Base-by-base conservation (phyloP, 2,888 invertebrate species). In the Coleophora deauratella region DNA sequence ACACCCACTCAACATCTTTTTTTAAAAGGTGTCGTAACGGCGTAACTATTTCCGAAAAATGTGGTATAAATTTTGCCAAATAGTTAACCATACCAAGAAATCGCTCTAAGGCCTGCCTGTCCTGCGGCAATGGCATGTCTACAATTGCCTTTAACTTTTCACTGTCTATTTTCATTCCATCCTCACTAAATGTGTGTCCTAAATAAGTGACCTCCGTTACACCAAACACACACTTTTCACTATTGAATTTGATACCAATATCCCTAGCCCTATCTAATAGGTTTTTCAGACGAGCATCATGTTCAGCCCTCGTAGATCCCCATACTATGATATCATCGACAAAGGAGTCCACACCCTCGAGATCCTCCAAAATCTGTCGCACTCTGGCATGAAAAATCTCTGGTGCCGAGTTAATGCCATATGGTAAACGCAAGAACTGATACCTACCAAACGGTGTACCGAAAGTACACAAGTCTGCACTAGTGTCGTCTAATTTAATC, bases 331-430 rank as follows among this genome's bases (percentile, higher is more conserved):
- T 35, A n/a, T 44, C 44, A 35, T 43, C 45, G 8, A 45, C 35
- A 32, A 45, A 42, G 9, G 42, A 42, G 27, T 39, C 38, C n/a
- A 39, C 33, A 3, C 45, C 41, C 9, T 38, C 36, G 9, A 38
- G 34, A 32, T 40, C 46, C 21, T 50, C 47, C 4, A 47, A 38
- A 10, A 46, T n/a, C 31, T 50, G 48, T 8, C 50, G n/a, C 7
- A 50, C 14, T 36, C 43, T 48, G 9, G 43, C 41, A 33, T 50
- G 50, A 33, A 50, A 50, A 15, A 47, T 35, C 34, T 47, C 50
- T 14, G 43, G 28, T 10, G 42, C 48, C 14, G 39, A 46, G 32
- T 38, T 49, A 2, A 49, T 46, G 9, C 48, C 44, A 11, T 44
- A 46, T 1, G 46, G 46, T 33, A 46, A 31, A 4, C 46, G 35